Base-by-base conservation (phyloP, 2,888 invertebrate genomes). In the Tridacna crocea region DNA sequence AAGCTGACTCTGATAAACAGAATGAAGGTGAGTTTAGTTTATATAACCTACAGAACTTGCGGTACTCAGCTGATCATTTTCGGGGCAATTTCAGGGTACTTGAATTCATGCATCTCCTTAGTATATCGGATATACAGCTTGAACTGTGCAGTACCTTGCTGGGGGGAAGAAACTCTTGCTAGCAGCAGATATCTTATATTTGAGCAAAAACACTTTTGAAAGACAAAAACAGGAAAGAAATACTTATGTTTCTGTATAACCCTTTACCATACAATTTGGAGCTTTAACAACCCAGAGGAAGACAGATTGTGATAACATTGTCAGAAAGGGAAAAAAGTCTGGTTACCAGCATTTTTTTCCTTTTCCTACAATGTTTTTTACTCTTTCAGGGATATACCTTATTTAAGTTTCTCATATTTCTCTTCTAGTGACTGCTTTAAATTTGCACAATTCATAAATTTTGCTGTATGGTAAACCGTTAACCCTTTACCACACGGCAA, bases 1-100 rank as follows among this genome's bases (percentile, higher is more conserved):
- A 75, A 48, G 46, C 47, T n/a, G 73, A 74, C 22, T 60, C 61
- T 12, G 63, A 63, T 17, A 74, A 61, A 47, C 74, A 70, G 15
- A 47, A 19, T 51, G 70, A 70, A 13, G 51, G 70, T 70, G 19
- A 47, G 51, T 70, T 17, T 36, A 10, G 55, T 55, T 10, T 55
- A 36, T 36, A 36, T 36, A 36, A 36, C 58, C 2, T 36, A 36
- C 3, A 36, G 36, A 36, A n/a, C n/a, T n/a, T n/a, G n/a, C n/a
- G n/a, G n/a, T n/a, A n/a, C n/a, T n/a, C n/a, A n/a, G n/a, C 36
- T 36, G 36, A 4, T 36, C 8, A 36, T 36, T 36, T 36, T 36
- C 8, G 36, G 3, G 36, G 8, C 8, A 4, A 36, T 36, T 36
- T 36, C 36, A 2, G 36, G 36, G 36, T 36, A 36, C 36, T 36